Evolutionary conservation across 2,113 vertebrate species (phyloP).

Genomic region (Brevimyrus niger): DNA sequence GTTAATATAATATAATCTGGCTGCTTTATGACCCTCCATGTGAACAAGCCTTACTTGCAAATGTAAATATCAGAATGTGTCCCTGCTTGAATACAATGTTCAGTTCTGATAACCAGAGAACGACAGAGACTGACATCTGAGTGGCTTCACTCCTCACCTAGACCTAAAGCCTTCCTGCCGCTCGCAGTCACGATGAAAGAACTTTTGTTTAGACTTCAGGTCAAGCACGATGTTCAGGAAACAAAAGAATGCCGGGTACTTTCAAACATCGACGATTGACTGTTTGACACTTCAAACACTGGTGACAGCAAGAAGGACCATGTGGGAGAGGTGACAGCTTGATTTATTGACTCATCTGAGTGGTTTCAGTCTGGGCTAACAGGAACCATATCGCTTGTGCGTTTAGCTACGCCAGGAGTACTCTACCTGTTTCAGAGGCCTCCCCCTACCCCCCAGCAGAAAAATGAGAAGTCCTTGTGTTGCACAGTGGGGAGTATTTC

Average conservation of each 20-base stretch:
- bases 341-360: slow-evolving; percentile 51
- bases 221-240: slow-evolving; percentile 39
- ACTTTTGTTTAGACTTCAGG: slow-evolving; percentile 46
- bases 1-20: background rate
- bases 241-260: slow-evolving; percentile 14
- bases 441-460: background rate
- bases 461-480: background rate
- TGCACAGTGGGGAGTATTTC: background rate
- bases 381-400: slow-evolving; percentile 29
- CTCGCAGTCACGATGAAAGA: slow-evolving; percentile 46
- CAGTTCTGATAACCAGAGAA: background rate
- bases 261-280: slow-evolving; percentile 11
- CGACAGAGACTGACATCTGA: slow-evolving; percentile 11
- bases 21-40: background rate
- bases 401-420: background rate
- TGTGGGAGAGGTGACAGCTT: background rate
- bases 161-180: slow-evolving; percentile 40
- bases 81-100: background rate
- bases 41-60: background rate
- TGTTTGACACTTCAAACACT: background rate
- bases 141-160: slow-evolving; percentile 31
- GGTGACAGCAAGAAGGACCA: slow-evolving; percentile 4
- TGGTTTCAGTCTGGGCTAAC: slow-evolving; percentile 45
- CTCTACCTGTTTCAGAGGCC: background rate
- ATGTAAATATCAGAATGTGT: background rate